Conservation (phyloP, 2,888 invertebrate genomes). For the Mimumesa dahlbomi region DNA sequence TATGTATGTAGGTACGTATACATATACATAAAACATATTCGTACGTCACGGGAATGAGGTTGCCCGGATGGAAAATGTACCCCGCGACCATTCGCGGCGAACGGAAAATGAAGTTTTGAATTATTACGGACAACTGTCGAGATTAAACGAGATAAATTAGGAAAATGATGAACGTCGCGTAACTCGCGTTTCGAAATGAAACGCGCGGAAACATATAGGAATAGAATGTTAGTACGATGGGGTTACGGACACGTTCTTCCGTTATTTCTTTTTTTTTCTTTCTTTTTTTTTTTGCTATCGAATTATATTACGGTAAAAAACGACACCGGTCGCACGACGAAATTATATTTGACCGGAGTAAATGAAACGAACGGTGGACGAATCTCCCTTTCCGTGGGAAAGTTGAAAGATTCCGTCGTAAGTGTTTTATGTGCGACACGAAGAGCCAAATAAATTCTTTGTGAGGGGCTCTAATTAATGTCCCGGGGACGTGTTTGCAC, state of each 20-base stretch:
- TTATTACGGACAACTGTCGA: too few species aligned
- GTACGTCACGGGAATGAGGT: too few species aligned
- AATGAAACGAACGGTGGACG: conserved; percentile 29
- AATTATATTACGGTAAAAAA: not conserved
- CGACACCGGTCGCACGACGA: conserved; percentile 3
- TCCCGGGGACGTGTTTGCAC: conserved; percentile 38
- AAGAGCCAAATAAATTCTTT: conserved; percentile 32
- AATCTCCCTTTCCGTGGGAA: conserved; percentile 40
- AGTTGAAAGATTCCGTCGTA: conserved; percentile 47
- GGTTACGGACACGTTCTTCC: too few species aligned
- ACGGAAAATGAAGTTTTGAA: too few species aligned
- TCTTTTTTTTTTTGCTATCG: not conserved
- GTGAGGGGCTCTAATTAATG: conserved; percentile 31
- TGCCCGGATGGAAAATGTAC: too few species aligned
- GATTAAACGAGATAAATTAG: too few species aligned
- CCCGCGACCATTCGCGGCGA: too few species aligned
- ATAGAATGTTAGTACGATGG: too few species aligned
- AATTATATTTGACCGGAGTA: conserved; percentile 41
- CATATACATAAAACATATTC: too few species aligned
- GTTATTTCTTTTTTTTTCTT: too few species aligned
- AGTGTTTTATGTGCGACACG: conserved; percentile 30
- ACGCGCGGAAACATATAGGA: too few species aligned
- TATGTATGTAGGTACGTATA: too few species aligned
- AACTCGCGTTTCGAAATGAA: not conserved
- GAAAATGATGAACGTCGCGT: not conserved